phyloP scores from a whole-genome alignment of 2,113 vertebrate genomes.

The Rhadina sibilatrix region DNA sequence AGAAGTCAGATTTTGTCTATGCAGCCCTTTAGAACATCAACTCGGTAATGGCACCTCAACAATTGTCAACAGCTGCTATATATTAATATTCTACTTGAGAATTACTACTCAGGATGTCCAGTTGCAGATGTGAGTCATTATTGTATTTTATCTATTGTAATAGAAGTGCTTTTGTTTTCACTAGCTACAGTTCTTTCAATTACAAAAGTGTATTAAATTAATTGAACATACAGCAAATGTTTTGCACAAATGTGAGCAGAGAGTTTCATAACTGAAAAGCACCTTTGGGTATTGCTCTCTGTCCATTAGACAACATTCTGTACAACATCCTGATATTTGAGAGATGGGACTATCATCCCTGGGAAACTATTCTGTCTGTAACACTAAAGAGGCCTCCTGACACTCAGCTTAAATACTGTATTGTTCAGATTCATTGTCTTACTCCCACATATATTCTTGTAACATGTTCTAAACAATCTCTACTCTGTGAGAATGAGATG shows the following conservation, averaged over 20 bases:
- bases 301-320: background rate
- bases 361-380: background rate
- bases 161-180: background rate
- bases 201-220: background rate
- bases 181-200: background rate
- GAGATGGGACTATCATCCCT: background rate
- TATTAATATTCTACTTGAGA: background rate
- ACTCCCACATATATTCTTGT: background rate
- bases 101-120: background rate
- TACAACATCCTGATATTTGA: background rate
- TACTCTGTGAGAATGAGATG: background rate
- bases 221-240: background rate
- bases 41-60: background rate
- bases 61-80: background rate
- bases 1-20: background rate
- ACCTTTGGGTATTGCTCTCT: background rate
- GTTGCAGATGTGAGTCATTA: background rate
- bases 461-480: background rate
- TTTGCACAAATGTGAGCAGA: background rate
- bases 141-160: background rate
- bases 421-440: background rate
- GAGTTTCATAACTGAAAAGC: background rate
- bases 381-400: background rate
- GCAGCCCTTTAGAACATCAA: background rate
- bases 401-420: background rate